A percentile compares a stretch with the other conserved stretches of the same genome.
Conservation (phyloP, 92 coral and sea anemone species). For the Phenganax marumi region DNA sequence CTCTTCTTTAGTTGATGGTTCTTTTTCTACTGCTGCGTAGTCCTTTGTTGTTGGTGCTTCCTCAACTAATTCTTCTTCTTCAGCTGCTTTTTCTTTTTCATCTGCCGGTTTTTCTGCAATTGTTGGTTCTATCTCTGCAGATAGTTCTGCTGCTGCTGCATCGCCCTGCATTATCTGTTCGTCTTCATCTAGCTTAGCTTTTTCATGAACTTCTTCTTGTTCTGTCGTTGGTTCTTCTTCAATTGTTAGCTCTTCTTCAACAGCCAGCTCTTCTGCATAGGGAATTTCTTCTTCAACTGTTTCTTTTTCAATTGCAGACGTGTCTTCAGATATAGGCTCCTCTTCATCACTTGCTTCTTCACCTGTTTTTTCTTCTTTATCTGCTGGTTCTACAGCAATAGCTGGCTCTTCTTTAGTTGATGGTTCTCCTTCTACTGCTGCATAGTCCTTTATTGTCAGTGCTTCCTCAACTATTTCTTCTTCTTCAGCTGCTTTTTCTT, state of each 20-base stretch:
- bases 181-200: constrained; percentile 16
- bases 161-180: too few relatives aligned
- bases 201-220: constrained; percentile 80
- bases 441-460: too few relatives aligned
- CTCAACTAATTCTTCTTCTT: background rate
- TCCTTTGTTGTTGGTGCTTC: background rate
- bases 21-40: too few relatives aligned
- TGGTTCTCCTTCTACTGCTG: constrained; percentile 26
- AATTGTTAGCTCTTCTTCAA: constrained; percentile 57
- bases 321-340: constrained; percentile 62
- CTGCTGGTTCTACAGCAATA: background rate
- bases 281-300: too few relatives aligned
- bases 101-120: background rate
- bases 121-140: constrained; percentile 7
- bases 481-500: too few relatives aligned
- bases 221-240: background rate
- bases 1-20: constrained; percentile 14
- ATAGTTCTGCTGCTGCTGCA: too few relatives aligned
- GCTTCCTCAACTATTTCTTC: too few relatives aligned
- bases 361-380: too few relatives aligned
- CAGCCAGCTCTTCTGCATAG: constrained; percentile 79
- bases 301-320: too few relatives aligned
- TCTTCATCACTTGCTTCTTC: constrained; percentile 50
- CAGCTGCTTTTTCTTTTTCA: too few relatives aligned
- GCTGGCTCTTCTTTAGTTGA: constrained; percentile 15